phyloP scores from a whole-genome alignment of 2,797 vertebrate genomes.

The Tauraco hartlaubi region DNA sequence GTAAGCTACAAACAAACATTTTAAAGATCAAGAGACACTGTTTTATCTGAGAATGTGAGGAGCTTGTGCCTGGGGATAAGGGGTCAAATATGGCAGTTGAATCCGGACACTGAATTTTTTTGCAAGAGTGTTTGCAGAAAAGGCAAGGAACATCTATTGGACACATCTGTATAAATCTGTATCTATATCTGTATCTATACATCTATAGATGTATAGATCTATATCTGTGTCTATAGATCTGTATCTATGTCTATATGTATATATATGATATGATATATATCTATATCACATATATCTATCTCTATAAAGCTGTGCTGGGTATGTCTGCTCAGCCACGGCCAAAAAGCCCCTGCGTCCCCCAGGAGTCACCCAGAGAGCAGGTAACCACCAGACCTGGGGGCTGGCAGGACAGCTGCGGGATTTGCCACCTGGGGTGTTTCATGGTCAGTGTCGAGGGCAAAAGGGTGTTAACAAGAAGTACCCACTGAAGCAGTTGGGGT shows the following conservation, averaged over 20 bases:
- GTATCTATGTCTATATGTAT: background rate
- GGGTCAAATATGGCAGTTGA: background rate
- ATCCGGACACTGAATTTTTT: background rate
- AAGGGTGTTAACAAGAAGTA: background rate
- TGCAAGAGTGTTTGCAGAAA: background rate
- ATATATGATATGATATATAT: background rate
- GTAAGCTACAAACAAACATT: slow-evolving; percentile 72
- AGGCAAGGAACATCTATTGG: background rate
- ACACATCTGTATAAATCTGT: background rate
- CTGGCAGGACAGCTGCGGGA: fast-evolving
- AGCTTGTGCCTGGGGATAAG: background rate
- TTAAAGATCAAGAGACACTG: background rate
- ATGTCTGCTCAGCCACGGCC: background rate
- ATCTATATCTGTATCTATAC: background rate
- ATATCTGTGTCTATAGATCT: background rate
- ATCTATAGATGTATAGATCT: too few relatives aligned
- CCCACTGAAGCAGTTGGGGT: background rate
- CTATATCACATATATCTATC: background rate
- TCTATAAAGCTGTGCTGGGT: background rate
- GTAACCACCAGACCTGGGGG: background rate
- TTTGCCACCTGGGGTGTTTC: background rate
- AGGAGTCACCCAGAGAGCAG: background rate
- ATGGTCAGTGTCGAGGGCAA: background rate
- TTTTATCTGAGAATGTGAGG: background rate
- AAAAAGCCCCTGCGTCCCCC: background rate